Conservation (phyloP, 2,113 vertebrate genomes). For the Crotalus helleri region DNA sequence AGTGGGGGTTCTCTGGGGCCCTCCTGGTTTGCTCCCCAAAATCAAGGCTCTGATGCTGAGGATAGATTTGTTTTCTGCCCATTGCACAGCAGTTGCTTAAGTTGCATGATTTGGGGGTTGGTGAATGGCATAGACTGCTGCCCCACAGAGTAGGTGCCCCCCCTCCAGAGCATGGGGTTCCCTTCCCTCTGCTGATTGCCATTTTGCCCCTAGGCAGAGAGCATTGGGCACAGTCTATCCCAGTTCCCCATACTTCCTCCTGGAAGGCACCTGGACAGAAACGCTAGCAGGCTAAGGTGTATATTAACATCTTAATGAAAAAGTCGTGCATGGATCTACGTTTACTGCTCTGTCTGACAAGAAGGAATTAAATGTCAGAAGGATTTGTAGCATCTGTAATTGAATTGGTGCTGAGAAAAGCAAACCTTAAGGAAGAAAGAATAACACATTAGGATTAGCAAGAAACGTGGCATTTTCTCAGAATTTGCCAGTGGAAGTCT, state of each 20-base stretch:
- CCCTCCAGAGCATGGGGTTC: background rate
- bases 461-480: slow-evolving; percentile 83
- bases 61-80: background rate
- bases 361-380: slow-evolving; percentile 92
- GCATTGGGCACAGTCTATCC: background rate
- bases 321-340: slow-evolving; percentile 80
- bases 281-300: slow-evolving; percentile 62
- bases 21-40: background rate
- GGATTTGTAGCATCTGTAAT: slow-evolving; percentile 92
- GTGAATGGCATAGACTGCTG: background rate
- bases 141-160: background rate
- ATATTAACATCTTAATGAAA: slow-evolving; percentile 91
- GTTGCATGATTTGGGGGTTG: background rate
- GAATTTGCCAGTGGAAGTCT: slow-evolving; percentile 61
- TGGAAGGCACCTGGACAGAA: slow-evolving; percentile 18
- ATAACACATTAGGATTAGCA: slow-evolving; percentile 89
- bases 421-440: slow-evolving; percentile 91
- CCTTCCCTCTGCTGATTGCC: background rate
- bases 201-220: background rate
- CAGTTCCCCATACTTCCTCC: slow-evolving; percentile 12
- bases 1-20: background rate
- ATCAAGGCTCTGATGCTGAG: background rate
- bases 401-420: slow-evolving; percentile 89
- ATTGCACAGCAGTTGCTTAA: background rate
- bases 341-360: slow-evolving; percentile 80